A percentile compares a stretch with the other conserved stretches of the same genome.
Evolutionary conservation across 2,113 vertebrate genomes (phyloP).

Genomic region (Phylloscopus trochiloides): DNA sequence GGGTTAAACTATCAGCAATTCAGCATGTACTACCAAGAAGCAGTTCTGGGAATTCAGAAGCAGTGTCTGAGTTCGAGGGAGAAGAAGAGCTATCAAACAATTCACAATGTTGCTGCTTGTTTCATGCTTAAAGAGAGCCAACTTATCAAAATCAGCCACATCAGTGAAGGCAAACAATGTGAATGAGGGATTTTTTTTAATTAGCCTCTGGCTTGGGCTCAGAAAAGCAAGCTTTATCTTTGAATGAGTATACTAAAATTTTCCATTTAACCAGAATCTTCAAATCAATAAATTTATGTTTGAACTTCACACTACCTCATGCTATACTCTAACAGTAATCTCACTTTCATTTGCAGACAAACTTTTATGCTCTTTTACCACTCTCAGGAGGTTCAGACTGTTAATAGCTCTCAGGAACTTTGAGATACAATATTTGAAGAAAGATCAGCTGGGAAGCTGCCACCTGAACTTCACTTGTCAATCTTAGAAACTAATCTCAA

Average conservation of each 20-base stretch:
- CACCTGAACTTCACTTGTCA: not conserved
- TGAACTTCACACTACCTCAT: not conserved
- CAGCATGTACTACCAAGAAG: not conserved
- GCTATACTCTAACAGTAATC: not conserved
- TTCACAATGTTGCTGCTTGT: accelerated
- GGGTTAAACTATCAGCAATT: not conserved
- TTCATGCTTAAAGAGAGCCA: not conserved
- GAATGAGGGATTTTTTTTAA: not conserved
- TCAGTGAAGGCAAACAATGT: not conserved
- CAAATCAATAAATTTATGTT: conserved; percentile 27
- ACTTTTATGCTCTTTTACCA: not conserved
- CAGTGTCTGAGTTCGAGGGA: not conserved
- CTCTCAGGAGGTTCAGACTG: not conserved
- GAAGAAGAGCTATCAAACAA: not conserved
- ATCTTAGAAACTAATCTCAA: not conserved
- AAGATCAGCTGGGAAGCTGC: not conserved
- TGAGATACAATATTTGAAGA: conserved; percentile 20
- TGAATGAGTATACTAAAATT: not conserved
- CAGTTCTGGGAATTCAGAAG: not conserved
- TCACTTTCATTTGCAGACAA: conserved; percentile 32
- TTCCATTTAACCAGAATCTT: conserved; percentile 4
- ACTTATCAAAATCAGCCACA: not conserved
- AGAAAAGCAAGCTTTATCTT: not conserved
- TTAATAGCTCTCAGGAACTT: conserved; percentile 34
- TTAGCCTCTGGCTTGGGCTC: not conserved